Percentiles rank a stretch among this genome's conserved stretches.
Conservation (phyloP, 1,140 invertebrate species). For the Monomorium pharaonis region DNA sequence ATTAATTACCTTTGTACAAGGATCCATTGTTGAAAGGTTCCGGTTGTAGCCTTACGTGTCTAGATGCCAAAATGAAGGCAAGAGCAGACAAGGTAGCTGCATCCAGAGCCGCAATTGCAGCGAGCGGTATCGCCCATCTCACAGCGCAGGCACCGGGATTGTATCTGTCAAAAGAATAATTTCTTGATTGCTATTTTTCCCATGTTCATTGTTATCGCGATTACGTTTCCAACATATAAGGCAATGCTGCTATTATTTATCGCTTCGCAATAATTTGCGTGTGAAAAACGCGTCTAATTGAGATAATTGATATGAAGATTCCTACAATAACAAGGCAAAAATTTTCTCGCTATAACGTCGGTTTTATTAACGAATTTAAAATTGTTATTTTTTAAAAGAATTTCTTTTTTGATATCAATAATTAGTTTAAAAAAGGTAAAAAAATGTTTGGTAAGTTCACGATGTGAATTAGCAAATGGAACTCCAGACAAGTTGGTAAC, state of each 20-base stretch:
- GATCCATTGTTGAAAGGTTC: conserved; percentile 90
- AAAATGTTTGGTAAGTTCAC: background rate
- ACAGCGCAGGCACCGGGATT: conserved; percentile 93
- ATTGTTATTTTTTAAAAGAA: background rate
- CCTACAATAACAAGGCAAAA: background rate
- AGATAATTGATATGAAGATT: background rate
- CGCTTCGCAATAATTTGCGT: conserved; percentile 3
- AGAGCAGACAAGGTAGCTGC: conserved; percentile 94
- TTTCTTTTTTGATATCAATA: background rate
- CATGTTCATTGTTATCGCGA: conserved; percentile 10
- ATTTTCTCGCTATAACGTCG: background rate
- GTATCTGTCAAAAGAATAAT: conserved; percentile 82
- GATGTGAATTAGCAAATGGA: background rate
- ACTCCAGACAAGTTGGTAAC: background rate
- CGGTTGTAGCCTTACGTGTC: conserved; percentile 93
- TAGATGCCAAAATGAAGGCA: conserved; percentile 96
- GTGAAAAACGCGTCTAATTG: background rate
- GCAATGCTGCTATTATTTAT: background rate
- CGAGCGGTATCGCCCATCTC: conserved; percentile 97
- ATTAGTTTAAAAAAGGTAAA: background rate
- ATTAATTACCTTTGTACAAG: conserved; percentile 85
- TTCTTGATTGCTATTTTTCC: background rate
- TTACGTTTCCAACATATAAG: background rate
- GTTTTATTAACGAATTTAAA: background rate
- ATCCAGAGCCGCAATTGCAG: conserved; percentile 96